These are phyloP conservation scores for Asobara japonica DNA, from an alignment of 1,140 invertebrate species.

Conservation along the genomic window DNA sequence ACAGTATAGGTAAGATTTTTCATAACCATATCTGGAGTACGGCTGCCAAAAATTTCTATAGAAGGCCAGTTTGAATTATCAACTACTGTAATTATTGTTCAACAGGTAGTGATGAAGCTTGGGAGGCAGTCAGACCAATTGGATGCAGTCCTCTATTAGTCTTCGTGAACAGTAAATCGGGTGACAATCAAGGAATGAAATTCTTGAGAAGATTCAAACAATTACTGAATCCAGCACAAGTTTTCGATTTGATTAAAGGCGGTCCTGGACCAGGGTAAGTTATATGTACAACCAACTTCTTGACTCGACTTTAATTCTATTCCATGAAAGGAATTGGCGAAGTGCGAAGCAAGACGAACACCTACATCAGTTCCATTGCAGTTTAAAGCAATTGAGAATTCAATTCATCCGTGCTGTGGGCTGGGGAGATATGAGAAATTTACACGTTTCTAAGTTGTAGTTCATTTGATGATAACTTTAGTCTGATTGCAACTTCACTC, in stretches of 20 bases:
- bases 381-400: too few species aligned
- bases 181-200: conserved; percentile 97
- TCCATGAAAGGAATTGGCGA: too few species aligned
- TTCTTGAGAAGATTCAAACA: conserved; percentile 96
- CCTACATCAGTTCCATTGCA: too few species aligned
- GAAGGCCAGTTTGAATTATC: too few species aligned
- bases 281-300: background rate
- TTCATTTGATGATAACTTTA: too few species aligned
- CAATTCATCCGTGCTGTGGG: too few species aligned
- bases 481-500: too few species aligned
- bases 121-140: conserved; percentile 85
- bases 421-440: too few species aligned
- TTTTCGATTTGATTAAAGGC: conserved; percentile 94
- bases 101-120: conserved; percentile 81
- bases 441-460: too few species aligned
- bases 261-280: conserved; percentile 87
- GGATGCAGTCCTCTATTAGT: conserved; percentile 90
- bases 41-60: too few species aligned
- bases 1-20: conserved; percentile 80
- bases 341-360: too few species aligned
- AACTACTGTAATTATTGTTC: background rate
- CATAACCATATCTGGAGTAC: background rate
- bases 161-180: conserved; percentile 97
- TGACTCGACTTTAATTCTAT: background rate
- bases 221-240: conserved; percentile 95